These are phyloP conservation scores for Eutrigla gurnardus DNA, from an alignment of 2,797 vertebrate species.

Conservation along the genomic window DNA sequence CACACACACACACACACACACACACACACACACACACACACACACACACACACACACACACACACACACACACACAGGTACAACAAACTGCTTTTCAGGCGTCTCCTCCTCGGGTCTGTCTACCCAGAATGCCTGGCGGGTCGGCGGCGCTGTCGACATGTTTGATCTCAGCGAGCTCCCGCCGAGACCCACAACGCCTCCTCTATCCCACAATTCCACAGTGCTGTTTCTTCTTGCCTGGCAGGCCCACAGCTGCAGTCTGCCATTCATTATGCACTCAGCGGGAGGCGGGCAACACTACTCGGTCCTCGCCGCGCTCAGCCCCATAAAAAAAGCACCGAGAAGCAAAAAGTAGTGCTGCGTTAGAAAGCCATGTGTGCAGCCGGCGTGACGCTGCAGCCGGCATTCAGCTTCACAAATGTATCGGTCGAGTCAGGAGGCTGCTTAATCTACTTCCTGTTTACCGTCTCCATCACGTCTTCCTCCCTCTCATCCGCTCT, in stretches of 20 bases:
- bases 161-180: slow-evolving; percentile 74
- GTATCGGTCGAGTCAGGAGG: slow-evolving; percentile 10
- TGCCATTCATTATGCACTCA: slow-evolving; percentile 73
- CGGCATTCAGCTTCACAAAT: slow-evolving; percentile 50
- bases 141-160: slow-evolving; percentile 42
- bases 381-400: slow-evolving; percentile 43
- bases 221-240: slow-evolving; percentile 58
- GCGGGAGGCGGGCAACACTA: slow-evolving; percentile 55
- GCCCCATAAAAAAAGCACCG: slow-evolving; percentile 48
- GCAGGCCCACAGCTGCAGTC: slow-evolving; percentile 62
- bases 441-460: slow-evolving; percentile 45
- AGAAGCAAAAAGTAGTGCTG: slow-evolving; percentile 20
- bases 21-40: slow-evolving; percentile 1
- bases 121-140: slow-evolving; percentile 69
- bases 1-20: slow-evolving; percentile 9
- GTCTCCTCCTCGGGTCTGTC: slow-evolving; percentile 71
- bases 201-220: slow-evolving; percentile 72
- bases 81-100: slow-evolving; percentile 55
- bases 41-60: slow-evolving; percentile 25
- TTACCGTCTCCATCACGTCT: slow-evolving; percentile 26
- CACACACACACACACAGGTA: slow-evolving; percentile 30
- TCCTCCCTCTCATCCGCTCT: not conserved
- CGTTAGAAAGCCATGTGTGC: slow-evolving; percentile 45
- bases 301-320: slow-evolving; percentile 49
- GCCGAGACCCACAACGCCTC: slow-evolving; percentile 59